These are phyloP conservation scores for Magallana angulata DNA, from an alignment of 1,140 invertebrate genomes.

Conservation along the genomic window DNA sequence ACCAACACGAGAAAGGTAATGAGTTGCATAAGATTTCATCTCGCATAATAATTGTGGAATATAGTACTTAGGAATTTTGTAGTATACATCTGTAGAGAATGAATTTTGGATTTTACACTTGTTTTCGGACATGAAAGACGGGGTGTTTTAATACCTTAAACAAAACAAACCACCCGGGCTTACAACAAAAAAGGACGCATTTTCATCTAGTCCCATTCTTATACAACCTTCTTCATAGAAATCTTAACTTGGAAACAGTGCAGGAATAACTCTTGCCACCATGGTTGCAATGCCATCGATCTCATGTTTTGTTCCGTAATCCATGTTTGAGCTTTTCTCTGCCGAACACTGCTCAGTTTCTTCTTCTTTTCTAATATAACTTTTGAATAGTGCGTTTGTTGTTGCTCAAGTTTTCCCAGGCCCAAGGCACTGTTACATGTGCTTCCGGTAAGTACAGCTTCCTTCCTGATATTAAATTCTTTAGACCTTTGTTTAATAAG, in stretches of 20 bases:
- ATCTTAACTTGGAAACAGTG: slow-evolving; percentile 11
- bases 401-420: neutral
- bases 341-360: neutral
- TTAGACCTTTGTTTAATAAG: neutral
- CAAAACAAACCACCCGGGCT: neutral
- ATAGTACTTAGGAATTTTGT: slow-evolving; percentile 6
- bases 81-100: neutral
- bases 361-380: neutral
- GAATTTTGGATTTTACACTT: slow-evolving; percentile 15
- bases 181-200: neutral
- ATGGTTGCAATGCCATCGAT: slow-evolving; percentile 25
- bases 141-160: neutral
- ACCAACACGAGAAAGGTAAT: neutral
- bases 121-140: neutral
- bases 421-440: neutral
- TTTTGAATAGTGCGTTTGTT: neutral
- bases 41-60: neutral
- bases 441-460: neutral
- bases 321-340: neutral
- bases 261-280: neutral
- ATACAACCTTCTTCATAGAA: neutral
- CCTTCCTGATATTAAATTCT: neutral
- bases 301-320: slow-evolving; percentile 17
- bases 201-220: neutral
- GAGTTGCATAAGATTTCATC: neutral